Percentiles rank a stretch among this genome's conserved stretches.
Evolutionary conservation across 2,888 invertebrate genomes (phyloP).

Genomic region (Calameuta pallipes): DNA sequence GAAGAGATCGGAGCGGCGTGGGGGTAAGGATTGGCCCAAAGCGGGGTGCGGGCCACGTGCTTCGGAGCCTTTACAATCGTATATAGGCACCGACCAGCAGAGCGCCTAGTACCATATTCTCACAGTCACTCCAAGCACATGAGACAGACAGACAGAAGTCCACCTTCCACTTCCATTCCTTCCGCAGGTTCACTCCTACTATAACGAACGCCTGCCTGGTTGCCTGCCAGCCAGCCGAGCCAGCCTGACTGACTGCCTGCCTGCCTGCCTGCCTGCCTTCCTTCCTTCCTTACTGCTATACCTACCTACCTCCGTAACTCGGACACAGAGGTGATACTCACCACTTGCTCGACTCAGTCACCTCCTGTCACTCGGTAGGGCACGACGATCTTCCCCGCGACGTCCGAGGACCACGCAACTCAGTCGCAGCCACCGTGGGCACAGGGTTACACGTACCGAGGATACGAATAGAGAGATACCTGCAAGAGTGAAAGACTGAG

Average conservation of each 20-base stretch:
- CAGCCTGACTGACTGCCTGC: constrained; percentile 31
- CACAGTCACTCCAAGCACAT: constrained; percentile 32
- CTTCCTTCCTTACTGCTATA: constrained; percentile 39
- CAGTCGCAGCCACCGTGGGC: not conserved
- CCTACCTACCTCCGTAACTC: constrained; percentile 41
- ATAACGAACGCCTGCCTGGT: constrained; percentile 45
- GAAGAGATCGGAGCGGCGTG: constrained; percentile 32
- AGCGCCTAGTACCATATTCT: constrained; percentile 44
- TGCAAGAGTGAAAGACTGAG: constrained; percentile 17
- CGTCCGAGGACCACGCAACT: not conserved
- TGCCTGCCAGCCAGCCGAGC: constrained; percentile 28
- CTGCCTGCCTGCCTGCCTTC: constrained; percentile 45
- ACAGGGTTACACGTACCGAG: not conserved
- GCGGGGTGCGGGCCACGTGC: constrained; percentile 60
- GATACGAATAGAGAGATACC: constrained; percentile 13
- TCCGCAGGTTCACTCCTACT: constrained; percentile 58
- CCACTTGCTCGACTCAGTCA: constrained; percentile 51
- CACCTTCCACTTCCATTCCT: constrained; percentile 55
- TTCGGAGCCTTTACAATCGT: constrained; percentile 49
- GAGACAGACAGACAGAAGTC: constrained; percentile 45
- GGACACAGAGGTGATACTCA: constrained; percentile 54
- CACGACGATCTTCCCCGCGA: constrained; percentile 39
- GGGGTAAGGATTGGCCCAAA: constrained; percentile 41
- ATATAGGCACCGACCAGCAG: constrained; percentile 47
- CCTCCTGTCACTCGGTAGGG: constrained; percentile 60